Conservation (phyloP, 2,113 vertebrate species). For the Notothenia rossii region DNA sequence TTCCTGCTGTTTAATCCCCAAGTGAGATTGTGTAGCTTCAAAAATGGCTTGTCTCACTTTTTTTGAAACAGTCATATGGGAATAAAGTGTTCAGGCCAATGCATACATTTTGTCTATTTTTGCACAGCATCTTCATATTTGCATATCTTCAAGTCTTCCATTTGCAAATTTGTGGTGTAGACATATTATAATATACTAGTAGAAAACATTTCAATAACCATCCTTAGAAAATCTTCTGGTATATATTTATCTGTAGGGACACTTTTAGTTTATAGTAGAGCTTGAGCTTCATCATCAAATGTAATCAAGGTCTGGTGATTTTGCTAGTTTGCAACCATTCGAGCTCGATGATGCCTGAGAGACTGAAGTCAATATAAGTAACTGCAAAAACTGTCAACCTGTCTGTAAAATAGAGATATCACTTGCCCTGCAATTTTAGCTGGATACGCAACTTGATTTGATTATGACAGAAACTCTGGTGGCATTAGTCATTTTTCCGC, state of each 20-base stretch:
- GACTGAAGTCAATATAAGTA: not conserved
- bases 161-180: not conserved
- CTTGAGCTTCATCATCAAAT: too few species aligned
- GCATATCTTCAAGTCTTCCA: not conserved
- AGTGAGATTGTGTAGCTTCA: constrained; percentile 52
- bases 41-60: constrained; percentile 26
- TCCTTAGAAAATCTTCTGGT: not conserved
- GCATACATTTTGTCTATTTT: not conserved
- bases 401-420: not conserved
- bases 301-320: too few species aligned
- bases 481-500: not conserved
- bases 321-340: too few species aligned
- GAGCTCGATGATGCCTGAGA: too few species aligned
- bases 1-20: constrained; percentile 67
- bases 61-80: constrained; percentile 5
- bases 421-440: not conserved
- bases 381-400: not conserved
- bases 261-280: too few species aligned
- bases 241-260: not conserved
- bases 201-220: too few species aligned
- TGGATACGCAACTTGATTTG: not conserved
- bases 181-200: not conserved
- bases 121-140: not conserved
- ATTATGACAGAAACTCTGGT: not conserved
- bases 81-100: not conserved